These are phyloP conservation scores for Amphipoea lucens DNA, from an alignment of 2,888 invertebrate species.

Conservation along the genomic window DNA sequence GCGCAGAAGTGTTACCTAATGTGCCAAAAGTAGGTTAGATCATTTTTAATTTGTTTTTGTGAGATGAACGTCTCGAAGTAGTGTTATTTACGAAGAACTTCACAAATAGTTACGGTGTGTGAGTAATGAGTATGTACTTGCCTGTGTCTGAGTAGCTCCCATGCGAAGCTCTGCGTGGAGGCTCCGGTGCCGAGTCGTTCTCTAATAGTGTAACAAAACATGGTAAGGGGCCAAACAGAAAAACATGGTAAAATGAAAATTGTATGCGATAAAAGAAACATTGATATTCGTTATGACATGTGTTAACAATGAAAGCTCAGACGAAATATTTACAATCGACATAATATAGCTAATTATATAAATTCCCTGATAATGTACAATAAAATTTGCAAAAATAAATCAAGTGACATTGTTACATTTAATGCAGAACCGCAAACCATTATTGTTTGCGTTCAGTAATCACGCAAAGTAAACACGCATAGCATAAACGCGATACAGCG, in stretches of 20 bases:
- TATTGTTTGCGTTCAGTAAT: constrained; percentile 46
- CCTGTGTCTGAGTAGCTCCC: constrained; percentile 90
- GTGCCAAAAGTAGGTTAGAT: constrained; percentile 68
- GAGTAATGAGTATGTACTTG: constrained; percentile 77
- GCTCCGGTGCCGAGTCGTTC: constrained; percentile 91
- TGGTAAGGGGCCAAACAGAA: constrained; percentile 77
- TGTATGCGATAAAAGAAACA: constrained; percentile 59
- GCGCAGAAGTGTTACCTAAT: constrained; percentile 72
- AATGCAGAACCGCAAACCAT: constrained; percentile 63
- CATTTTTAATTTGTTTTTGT: constrained; percentile 42
- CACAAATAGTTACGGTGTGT: constrained; percentile 28
- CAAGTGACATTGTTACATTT: constrained; percentile 32
- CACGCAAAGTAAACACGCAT: constrained; percentile 73
- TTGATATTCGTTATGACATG: constrained; percentile 66
- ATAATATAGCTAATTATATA: not conserved
- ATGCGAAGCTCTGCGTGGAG: constrained; percentile 91
- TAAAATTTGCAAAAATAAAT: constrained; percentile 22
- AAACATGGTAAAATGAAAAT: constrained; percentile 68
- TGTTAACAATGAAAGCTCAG: constrained; percentile 35
- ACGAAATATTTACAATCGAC: constrained; percentile 37
- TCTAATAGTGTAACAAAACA: constrained; percentile 89
- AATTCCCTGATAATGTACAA: not conserved
- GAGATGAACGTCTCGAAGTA: constrained; percentile 20
- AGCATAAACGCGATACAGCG: constrained; percentile 70
- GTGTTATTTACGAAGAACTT: constrained; percentile 49